These are phyloP conservation scores for Drosophila tripunctata DNA, from an alignment of 2,888 invertebrate species.

Conservation along the genomic window DNA sequence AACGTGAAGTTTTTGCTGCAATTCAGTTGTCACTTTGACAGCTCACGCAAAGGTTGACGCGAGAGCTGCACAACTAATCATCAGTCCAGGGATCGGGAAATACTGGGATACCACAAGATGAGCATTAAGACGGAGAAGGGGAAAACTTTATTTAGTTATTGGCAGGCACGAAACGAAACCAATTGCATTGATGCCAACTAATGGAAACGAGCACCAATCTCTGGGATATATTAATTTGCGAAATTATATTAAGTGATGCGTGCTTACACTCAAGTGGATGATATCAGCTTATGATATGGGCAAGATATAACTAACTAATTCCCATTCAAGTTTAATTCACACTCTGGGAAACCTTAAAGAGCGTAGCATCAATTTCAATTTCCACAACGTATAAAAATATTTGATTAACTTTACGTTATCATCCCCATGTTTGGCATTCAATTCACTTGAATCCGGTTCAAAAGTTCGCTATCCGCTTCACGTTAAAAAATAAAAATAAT, in stretches of 20 bases:
- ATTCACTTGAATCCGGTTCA: conserved; percentile 14
- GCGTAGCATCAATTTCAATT: conserved; percentile 23
- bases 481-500: conserved; percentile 10
- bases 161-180: conserved; percentile 67
- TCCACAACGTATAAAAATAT: conserved; percentile 39
- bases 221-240: conserved; percentile 29
- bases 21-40: conserved; percentile 75
- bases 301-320: neutral
- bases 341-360: conserved; percentile 30
- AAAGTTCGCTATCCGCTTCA: conserved; percentile 5
- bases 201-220: conserved; percentile 13
- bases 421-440: conserved; percentile 31
- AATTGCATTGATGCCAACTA: conserved; percentile 53
- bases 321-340: neutral
- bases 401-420: conserved; percentile 19
- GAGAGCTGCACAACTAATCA: conserved; percentile 56
- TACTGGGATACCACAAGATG: conserved; percentile 18
- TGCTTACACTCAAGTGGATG: neutral
- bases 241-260: conserved; percentile 29
- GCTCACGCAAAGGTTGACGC: conserved; percentile 72
- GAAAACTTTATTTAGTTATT: conserved; percentile 47
- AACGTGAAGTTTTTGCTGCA: conserved; percentile 57
- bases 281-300: conserved; percentile 1
- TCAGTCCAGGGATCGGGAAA: conserved; percentile 28
- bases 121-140: neutral